These are phyloP conservation scores for Leptinotarsa undecemlineata DNA, from an alignment of 1,140 invertebrate species.

Conservation along the genomic window DNA sequence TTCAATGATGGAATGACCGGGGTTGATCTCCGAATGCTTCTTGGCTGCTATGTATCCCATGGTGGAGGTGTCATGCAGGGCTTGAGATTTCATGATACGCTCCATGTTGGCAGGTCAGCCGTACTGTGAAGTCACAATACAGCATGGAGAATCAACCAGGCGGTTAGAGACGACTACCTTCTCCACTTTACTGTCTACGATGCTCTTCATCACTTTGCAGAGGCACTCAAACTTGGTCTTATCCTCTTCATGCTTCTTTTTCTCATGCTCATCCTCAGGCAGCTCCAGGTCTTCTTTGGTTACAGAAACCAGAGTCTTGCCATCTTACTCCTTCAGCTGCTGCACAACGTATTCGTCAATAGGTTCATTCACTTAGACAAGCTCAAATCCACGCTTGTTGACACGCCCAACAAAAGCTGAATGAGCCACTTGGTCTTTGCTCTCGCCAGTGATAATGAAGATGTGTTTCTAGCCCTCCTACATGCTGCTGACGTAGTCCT, in stretches of 20 bases:
- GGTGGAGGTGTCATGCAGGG: conserved; percentile 91
- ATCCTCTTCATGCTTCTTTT: conserved; percentile 95
- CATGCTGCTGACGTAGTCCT: conserved; percentile 97
- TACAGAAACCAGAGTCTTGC: conserved; percentile 93
- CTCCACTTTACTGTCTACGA: conserved; percentile 96
- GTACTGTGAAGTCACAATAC: conserved; percentile 98
- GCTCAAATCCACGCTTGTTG: conserved; percentile 96
- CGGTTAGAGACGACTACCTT: conserved; percentile 94
- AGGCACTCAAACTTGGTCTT: conserved; percentile 92
- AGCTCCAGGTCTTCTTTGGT: conserved; percentile 97
- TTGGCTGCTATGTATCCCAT: conserved; percentile 99
- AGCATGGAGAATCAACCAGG: conserved; percentile 95
- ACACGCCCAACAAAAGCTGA: conserved; percentile 97
- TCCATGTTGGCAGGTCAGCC: conserved; percentile 99
- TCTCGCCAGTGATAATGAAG: conserved; percentile 98
- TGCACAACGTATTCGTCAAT: conserved; percentile 99
- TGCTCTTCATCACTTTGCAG: conserved; percentile 98
- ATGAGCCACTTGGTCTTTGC: conserved; percentile 91
- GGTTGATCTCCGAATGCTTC: conserved; percentile 97
- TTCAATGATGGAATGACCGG: conserved; percentile 95
- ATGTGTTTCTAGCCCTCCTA: conserved; percentile 98
- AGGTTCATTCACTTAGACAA: conserved; percentile 98
- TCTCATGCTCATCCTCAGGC: conserved; percentile 93
- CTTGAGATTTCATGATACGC: conserved; percentile 98
- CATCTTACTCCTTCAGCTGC: conserved; percentile 97